phyloP scores from a whole-genome alignment of 2,797 vertebrate species.

The Mergus octosetaceus region DNA sequence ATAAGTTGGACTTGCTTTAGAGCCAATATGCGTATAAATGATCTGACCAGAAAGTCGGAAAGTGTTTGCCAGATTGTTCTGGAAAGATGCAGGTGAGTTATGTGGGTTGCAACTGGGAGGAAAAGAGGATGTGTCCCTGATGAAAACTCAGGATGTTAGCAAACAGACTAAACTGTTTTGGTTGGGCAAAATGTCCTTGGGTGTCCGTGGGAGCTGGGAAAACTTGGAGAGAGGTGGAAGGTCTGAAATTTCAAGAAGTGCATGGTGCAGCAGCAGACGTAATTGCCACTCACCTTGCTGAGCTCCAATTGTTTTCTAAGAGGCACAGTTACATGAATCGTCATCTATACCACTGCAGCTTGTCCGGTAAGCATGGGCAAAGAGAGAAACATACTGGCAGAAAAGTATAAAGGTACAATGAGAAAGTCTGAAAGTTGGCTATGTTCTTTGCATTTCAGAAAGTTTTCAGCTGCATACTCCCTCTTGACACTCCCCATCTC shows the following conservation, averaged over 20 bases:
- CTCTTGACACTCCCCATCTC: background rate
- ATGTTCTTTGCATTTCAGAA: background rate
- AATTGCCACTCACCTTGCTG: background rate
- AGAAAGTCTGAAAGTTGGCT: background rate
- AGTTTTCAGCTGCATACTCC: background rate
- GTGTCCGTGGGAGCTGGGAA: background rate
- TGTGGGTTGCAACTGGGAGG: fast-evolving
- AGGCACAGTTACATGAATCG: background rate
- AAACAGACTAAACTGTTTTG: background rate
- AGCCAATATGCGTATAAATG: background rate
- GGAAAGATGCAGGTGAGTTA: background rate
- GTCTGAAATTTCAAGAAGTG: background rate
- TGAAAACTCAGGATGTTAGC: background rate
- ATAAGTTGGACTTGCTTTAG: background rate
- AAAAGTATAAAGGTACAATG: background rate
- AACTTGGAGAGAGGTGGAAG: background rate
- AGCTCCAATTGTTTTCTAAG: background rate
- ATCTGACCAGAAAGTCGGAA: background rate
- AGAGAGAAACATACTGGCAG: background rate
- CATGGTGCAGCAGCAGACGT: background rate
- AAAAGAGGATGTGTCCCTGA: background rate
- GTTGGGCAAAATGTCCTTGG: background rate
- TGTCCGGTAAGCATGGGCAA: background rate
- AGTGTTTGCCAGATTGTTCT: background rate
- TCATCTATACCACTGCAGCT: background rate